Conservation (phyloP, 2,113 vertebrate species). For the Balaeniceps rex region DNA sequence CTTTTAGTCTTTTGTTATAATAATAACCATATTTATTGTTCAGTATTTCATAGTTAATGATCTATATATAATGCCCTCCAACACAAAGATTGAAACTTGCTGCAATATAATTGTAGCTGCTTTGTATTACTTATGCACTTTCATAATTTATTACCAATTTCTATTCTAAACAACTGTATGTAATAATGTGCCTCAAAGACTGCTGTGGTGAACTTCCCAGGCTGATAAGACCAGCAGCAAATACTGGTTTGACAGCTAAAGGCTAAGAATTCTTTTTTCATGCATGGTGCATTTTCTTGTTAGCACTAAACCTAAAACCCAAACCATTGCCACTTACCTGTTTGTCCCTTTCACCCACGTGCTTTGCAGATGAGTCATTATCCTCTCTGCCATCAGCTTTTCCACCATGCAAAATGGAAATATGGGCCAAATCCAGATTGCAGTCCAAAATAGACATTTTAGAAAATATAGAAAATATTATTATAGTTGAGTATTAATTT, state of each 20-base stretch:
- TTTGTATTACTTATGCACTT: neutral
- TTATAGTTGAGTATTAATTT: neutral
- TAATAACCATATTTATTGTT: slow-evolving; percentile 39
- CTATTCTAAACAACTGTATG: neutral
- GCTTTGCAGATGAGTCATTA: neutral
- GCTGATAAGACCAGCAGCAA: neutral
- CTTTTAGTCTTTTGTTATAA: slow-evolving; percentile 36
- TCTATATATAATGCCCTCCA: neutral
- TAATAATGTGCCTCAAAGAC: neutral
- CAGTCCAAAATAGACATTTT: neutral
- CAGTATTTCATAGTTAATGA: slow-evolving; percentile 1
- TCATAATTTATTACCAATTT: neutral
- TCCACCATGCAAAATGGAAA: neutral
- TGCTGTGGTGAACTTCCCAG: neutral
- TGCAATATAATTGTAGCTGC: neutral
- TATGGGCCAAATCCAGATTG: neutral
- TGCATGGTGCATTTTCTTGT: neutral
- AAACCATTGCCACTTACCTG: neutral
- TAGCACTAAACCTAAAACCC: neutral
- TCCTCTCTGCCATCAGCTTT: neutral
- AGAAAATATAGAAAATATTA: neutral
- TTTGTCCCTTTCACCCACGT: neutral
- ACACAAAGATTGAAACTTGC: neutral
- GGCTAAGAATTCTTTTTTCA: neutral
- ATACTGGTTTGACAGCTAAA: neutral